Conservation (phyloP, 1,140 invertebrate species). For the Cotesia glomerata region DNA sequence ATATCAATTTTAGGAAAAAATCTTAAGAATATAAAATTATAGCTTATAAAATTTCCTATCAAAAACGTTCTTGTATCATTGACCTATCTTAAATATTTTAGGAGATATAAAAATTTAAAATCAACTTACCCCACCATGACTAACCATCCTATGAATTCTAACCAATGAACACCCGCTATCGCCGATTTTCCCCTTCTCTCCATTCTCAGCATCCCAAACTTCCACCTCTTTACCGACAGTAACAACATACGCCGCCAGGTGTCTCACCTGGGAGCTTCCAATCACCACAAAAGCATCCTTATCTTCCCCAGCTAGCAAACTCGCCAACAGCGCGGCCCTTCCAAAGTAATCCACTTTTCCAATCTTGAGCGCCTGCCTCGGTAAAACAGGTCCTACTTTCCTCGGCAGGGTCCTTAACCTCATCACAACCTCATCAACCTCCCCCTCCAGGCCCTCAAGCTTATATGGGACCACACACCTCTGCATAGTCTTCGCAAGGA, state of each 20-base stretch:
- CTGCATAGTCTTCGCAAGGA: slow-evolving; percentile 54
- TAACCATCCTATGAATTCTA: slow-evolving; percentile 51
- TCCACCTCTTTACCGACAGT: slow-evolving; percentile 41
- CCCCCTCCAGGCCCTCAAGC: slow-evolving; percentile 48
- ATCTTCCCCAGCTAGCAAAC: slow-evolving; percentile 50
- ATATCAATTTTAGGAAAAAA: no score
- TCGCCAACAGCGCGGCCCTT: slow-evolving; percentile 51
- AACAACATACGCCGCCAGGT: slow-evolving; percentile 52
- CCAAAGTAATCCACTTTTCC: slow-evolving; percentile 60
- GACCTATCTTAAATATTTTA: no score
- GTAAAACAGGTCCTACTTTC: slow-evolving; percentile 54
- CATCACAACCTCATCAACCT: slow-evolving; percentile 51
- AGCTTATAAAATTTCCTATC: no score
- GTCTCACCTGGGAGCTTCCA: slow-evolving; percentile 54
- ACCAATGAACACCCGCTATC: slow-evolving; percentile 54
- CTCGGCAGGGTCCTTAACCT: slow-evolving; percentile 47
- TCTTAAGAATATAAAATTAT: no score
- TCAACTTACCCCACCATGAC: slow-evolving; percentile 52
- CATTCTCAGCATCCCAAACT: slow-evolving; percentile 58
- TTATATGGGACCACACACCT: slow-evolving; percentile 55
- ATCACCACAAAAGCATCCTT: slow-evolving; percentile 52
- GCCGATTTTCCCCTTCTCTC: slow-evolving; percentile 48
- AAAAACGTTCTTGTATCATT: no score
- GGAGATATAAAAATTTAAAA: neutral
- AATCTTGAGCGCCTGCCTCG: slow-evolving; percentile 54